A percentile compares a stretch with the other conserved stretches of the same genome.
These are phyloP conservation scores for Ctenicera cuprea DNA, from an alignment of 2,888 invertebrate species.

Conservation along the genomic window DNA sequence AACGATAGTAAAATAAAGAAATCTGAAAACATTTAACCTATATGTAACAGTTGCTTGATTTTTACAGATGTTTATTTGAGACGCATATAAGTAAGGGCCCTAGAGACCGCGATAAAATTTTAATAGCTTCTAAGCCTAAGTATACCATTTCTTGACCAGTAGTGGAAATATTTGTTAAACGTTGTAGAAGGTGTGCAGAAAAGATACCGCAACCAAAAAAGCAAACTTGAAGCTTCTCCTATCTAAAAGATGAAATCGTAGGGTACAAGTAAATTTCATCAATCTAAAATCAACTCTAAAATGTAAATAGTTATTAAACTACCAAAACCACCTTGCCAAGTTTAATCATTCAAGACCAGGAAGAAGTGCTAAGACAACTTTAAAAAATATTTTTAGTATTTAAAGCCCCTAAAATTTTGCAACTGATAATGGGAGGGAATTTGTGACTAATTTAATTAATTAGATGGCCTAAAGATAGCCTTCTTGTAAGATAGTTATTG, in stretches of 20 bases:
- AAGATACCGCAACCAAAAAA: neutral
- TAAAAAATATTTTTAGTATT: neutral
- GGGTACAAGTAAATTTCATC: neutral
- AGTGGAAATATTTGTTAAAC: neutral
- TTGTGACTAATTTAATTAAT: slow-evolving; percentile 43
- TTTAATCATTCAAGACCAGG: neutral
- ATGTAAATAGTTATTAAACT: neutral
- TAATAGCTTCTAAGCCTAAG: neutral
- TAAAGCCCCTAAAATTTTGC: too few relatives aligned
- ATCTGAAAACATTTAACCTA: too few relatives aligned
- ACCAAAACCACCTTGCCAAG: neutral
- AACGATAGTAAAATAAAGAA: too few relatives aligned
- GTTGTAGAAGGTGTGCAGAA: neutral
- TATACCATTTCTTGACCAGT: neutral
- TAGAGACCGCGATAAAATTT: neutral
- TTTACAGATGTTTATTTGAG: too few relatives aligned
- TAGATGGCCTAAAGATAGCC: slow-evolving; percentile 27
- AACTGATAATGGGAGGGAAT: slow-evolving; percentile 9
- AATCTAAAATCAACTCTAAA: neutral
- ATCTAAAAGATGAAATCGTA: neutral
- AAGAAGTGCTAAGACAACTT: neutral
- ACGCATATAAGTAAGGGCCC: neutral
- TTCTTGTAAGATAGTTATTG: slow-evolving; percentile 39
- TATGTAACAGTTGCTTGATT: too few relatives aligned
- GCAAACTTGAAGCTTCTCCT: neutral